These are phyloP conservation scores for Operophtera brumata DNA, from an alignment of 2,888 invertebrate genomes.

Conservation along the genomic window DNA sequence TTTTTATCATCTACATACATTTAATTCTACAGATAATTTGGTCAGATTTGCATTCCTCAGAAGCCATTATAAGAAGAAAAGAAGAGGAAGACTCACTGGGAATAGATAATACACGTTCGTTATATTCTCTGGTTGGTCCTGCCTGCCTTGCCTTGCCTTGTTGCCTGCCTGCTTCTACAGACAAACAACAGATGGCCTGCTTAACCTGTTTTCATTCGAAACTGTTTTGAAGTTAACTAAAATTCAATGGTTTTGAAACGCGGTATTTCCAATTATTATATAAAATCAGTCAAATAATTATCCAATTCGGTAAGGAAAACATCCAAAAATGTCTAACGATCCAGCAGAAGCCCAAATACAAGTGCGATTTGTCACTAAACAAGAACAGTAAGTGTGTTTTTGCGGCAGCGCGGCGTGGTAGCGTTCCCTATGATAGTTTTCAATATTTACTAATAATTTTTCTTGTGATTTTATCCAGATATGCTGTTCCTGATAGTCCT, in stretches of 20 bases:
- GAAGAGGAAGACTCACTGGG: too few species aligned
- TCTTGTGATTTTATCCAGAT: constrained; percentile 76
- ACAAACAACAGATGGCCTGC: too few species aligned
- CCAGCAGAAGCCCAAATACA: constrained; percentile 83
- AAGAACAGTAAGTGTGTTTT: constrained; percentile 84
- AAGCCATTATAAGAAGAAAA: too few species aligned
- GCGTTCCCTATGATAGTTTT: background rate
- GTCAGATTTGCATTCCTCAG: too few species aligned
- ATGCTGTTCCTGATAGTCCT: constrained; percentile 92
- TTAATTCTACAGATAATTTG: too few species aligned
- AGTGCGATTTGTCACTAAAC: constrained; percentile 89
- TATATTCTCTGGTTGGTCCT: too few species aligned
- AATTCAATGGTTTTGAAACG: constrained; percentile 10
- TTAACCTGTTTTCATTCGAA: constrained; percentile 2
- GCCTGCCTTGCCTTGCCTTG: too few species aligned
- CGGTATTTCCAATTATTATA: constrained; percentile 1
- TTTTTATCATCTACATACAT: too few species aligned
- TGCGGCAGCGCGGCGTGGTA: constrained; percentile 35
- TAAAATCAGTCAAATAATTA: background rate
- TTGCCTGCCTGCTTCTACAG: too few species aligned
- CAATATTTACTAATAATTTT: constrained; percentile 1
- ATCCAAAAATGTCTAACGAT: constrained; percentile 50
- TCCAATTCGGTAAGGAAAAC: background rate
- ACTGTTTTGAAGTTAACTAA: constrained; percentile 8
- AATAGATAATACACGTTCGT: too few species aligned